Evolutionary conservation across 1,140 invertebrate genomes (phyloP).

Genomic region (Drosophila truncata): DNA sequence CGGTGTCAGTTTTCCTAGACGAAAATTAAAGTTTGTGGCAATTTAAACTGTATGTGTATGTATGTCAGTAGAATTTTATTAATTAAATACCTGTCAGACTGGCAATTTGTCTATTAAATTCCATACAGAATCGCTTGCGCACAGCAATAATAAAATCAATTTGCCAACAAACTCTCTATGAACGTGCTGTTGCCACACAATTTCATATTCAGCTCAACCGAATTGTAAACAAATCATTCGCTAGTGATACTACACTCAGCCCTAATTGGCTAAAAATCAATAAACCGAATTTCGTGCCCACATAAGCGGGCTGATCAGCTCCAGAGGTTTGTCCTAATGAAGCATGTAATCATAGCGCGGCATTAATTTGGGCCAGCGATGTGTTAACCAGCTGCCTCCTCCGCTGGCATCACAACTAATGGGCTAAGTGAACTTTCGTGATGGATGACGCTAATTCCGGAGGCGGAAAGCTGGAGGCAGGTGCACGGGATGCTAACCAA

Average conservation of each 20-base stretch:
- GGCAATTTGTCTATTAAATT: slow-evolving; percentile 17
- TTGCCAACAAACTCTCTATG: not conserved
- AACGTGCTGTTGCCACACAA: not conserved
- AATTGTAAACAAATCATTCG: slow-evolving; percentile 20
- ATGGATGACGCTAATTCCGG: slow-evolving; percentile 66
- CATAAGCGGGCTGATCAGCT: slow-evolving; percentile 26
- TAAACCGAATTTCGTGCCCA: slow-evolving; percentile 34
- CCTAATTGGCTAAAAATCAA: slow-evolving; percentile 34
- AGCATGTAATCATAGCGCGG: slow-evolving; percentile 51
- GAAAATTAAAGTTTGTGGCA: not conserved
- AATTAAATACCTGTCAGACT: slow-evolving; percentile 3
- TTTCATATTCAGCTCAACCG: slow-evolving; percentile 12
- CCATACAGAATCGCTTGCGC: not conserved
- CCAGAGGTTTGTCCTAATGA: slow-evolving; percentile 42
- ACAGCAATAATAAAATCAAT: slow-evolving; percentile 15
- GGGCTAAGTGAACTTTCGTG: slow-evolving; percentile 55
- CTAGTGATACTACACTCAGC: slow-evolving; percentile 5
- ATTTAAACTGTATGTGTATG: not conserved
- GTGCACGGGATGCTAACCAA: slow-evolving; percentile 58
- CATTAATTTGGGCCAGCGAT: slow-evolving; percentile 55
- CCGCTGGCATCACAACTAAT: slow-evolving; percentile 27
- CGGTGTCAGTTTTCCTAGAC: not conserved
- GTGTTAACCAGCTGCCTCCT: slow-evolving; percentile 62
- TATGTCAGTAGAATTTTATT: not conserved
- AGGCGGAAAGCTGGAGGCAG: slow-evolving; percentile 40